Base-by-base conservation (phyloP, 2,113 vertebrate genomes). In the Oncorhynchus kisutch region DNA sequence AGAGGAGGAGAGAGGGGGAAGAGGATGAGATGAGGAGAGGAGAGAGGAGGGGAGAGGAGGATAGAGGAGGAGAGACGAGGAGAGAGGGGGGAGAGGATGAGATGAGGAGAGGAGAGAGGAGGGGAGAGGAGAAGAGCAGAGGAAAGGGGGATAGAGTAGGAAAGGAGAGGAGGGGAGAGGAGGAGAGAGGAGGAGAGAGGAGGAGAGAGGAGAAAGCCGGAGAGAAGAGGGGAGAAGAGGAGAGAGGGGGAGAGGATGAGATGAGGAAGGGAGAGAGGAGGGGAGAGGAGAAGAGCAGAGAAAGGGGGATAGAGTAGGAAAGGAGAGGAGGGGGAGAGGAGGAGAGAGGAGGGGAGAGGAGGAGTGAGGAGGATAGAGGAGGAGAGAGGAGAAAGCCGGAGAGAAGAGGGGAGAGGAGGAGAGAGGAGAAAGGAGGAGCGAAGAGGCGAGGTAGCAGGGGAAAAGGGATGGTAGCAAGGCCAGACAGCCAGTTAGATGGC, bases 401-500 rank as follows among this genome's bases (percentile, higher is more conserved):
- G 74, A 69, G 88, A 87, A 86, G 78, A 86, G 59, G 34, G 31
- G 4, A 24, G 81, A 59, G 84, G 84, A 86, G 85, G 86, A 87
- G 66, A 74, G 66, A 39, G 51, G 24, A 75, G 12, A 49, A 4
- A 3, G 1, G 49, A 7, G n/a, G 65, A 76, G 72, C 51, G 54
- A 54, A 29, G 54, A 34, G 12, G 65, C 18, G 25, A 57, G 4
- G 51, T 48, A 29, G 27, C 13, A 31, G 25, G 81, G 66, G 84
- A 82, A 87, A 85, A 88, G 88, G 70, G 75, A 51, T 57, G 49
- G 73, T 57, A 88, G 88, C 86, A 79, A 86, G 72, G 71, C 77
- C 78, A 87, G 86, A 88, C 39, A 45, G 51, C 16, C 51, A 54
- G 13, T 54, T 3, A 54, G 86, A 83, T 67, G 65, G 70, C 3